Base-by-base conservation (phyloP, 2,113 vertebrate genomes). In the Colinus virginianus region DNA sequence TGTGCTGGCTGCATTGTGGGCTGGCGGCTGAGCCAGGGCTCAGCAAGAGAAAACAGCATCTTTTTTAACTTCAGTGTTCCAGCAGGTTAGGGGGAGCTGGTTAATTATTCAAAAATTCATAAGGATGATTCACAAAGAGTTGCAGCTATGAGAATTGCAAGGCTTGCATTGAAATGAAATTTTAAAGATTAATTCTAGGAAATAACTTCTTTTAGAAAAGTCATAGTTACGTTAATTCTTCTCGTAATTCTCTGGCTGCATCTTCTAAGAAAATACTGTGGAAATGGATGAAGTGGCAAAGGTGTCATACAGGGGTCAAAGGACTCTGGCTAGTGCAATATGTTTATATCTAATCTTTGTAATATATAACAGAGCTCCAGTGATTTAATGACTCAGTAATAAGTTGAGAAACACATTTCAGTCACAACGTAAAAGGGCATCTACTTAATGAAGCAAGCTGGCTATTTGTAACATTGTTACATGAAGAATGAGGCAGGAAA, bases 171-270 rank as follows among this genome's bases (percentile, higher is more conserved):
- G 69, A 90, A 91, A 90, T 40, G 42, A 78, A 70, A 83, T 46
- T 34, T 80, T 40, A 76, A 56, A 67, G 14, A 59, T 28, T 61
- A 48, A 67, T 96, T 93, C 72, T 48, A 36, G 83, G 66, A 91
- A 96, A 78, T 1, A 85, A 61, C 22, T 75, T 3, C 26, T 70
- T 80, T 88, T 75, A 78, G 21, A 63, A 22, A 64, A 64, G 26
- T 64, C 48, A 62, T 12, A 56, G 18, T 70, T 67, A 42, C 9
- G 42, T 21, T 56, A 67, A 1, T 51, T 51, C 58, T 91, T 83
- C 67, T 93, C 48, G 36, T 66, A 84, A 61, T 88, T 7, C 6
- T 71, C 72, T 68, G 51, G 8, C 30, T 75, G 13, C 34, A 12
- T 78, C 58, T 62, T 77, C 23, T 61, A 78, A 59, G 28, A 30